phyloP scores from a whole-genome alignment of 2,113 vertebrate genomes.

The Malurus cyaneus region DNA sequence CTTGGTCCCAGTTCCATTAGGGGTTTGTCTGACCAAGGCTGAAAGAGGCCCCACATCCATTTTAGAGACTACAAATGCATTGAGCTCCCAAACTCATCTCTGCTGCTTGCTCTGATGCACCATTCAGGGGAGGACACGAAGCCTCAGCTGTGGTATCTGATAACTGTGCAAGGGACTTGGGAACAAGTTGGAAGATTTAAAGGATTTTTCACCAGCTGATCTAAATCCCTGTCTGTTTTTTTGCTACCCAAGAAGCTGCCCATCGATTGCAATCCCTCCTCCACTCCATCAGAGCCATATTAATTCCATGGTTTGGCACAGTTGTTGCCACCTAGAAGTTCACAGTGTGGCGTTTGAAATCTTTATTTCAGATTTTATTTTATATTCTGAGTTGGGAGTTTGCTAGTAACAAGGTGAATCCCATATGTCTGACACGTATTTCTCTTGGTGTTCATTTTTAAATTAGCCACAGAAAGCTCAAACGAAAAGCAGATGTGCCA shows the following conservation, averaged over 20 bases:
- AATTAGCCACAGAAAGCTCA: conserved; percentile 10
- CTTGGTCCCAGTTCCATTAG: background rate
- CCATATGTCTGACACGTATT: background rate
- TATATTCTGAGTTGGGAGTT: background rate
- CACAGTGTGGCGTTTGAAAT: background rate
- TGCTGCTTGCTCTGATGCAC: background rate
- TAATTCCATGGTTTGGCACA: background rate
- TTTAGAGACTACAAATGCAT: background rate
- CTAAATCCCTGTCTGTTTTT: background rate
- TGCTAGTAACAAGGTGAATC: background rate
- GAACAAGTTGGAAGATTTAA: background rate
- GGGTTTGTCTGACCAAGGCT: background rate
- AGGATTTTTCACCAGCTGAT: conserved; percentile 3
- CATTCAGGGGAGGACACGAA: background rate
- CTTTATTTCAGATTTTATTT: background rate
- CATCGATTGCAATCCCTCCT: background rate
- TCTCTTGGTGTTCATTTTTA: background rate
- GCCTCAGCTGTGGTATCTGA: background rate
- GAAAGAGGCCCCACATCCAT: background rate
- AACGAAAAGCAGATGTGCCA: conserved; percentile 49
- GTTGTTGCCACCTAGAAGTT: background rate
- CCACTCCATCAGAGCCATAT: background rate
- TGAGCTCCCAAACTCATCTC: background rate
- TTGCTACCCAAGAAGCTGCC: background rate
- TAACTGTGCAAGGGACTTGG: background rate